phyloP scores from a whole-genome alignment of 2,113 vertebrate genomes.

The Balaeniceps rex region DNA sequence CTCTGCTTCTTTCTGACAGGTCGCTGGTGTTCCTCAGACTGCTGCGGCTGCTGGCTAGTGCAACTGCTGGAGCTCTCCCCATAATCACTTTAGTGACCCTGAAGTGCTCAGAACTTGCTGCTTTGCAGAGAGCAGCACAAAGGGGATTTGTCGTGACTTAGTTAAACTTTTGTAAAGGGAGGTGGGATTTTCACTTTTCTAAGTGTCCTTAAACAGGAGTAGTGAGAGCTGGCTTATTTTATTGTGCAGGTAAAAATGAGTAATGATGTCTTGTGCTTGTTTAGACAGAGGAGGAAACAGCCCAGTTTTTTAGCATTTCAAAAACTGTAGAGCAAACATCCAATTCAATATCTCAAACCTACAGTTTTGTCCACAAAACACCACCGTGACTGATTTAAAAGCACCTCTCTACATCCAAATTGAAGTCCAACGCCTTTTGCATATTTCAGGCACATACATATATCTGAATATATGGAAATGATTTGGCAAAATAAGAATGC shows the following conservation, averaged over 20 bases:
- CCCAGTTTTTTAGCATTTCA: background rate
- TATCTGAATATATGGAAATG: background rate
- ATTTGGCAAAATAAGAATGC: background rate
- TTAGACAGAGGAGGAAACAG: background rate
- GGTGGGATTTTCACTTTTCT: background rate
- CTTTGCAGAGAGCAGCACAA: background rate
- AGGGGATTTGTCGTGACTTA: background rate
- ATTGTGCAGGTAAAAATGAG: background rate
- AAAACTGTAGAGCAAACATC: background rate
- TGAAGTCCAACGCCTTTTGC: background rate
- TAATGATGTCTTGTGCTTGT: background rate
- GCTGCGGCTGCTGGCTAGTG: background rate
- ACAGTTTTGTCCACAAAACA: background rate
- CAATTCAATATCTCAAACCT: background rate
- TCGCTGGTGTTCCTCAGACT: background rate
- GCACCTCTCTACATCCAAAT: background rate
- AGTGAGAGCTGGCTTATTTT: background rate
- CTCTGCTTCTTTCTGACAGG: conserved; percentile 9
- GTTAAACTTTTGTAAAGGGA: background rate
- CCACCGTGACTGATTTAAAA: background rate
- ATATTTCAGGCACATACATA: background rate
- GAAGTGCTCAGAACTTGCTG: background rate
- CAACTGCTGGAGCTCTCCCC: background rate
- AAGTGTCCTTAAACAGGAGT: background rate
- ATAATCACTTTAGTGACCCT: background rate